Base-by-base conservation (phyloP, 2,888 invertebrate genomes). In the Ormyrus pomaceus region DNA sequence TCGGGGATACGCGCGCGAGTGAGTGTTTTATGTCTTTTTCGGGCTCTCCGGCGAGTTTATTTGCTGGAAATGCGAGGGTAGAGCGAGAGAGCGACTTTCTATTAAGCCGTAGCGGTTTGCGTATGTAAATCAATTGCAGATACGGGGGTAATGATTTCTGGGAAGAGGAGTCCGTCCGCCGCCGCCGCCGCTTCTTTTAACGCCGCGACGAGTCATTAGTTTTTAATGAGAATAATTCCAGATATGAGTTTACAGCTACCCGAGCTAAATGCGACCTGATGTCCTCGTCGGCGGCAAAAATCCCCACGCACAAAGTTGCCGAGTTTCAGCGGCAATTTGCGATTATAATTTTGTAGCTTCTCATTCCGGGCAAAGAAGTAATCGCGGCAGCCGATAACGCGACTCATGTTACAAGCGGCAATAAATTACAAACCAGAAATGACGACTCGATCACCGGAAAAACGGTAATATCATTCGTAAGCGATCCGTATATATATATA, bases 141-240 rank as follows among this genome's bases (percentile, higher is more conserved):
- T 56, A 13, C 56, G 56, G n/a, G 56, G 13, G n/a, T n/a, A 6
- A 13, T 13, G 56, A 13, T 56, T 56, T 13, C 56, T 34, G 34
- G 34, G 34, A 34, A 34, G 34, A 34, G 34, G 56, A n/a, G 56
- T 13, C 56, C n/a, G n/a, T 2, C n/a, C 11, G 7, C 56, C 56
- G 56, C 13, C 56, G 56, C 55, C 55, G 55, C 55, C 11, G 55
- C 55, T 34, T 34, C 34, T 34, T 34, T 34, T 34, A 34, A 34
- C 34, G 34, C 34, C 34, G 34, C 34, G 53, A n/a, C 34, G 34
- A 45, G 68, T 34, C 68, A 45, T 55, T 51, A 51, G 51, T 5
- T 68, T 68, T 68, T 68, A 55, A 68, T 51, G 68, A 68, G 53
- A 53, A 45, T 53, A 34, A 34, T 34, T 34, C 34, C 34, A 34